Base-by-base conservation (phyloP, 2,797 vertebrate species). In the Centropyge bicolor region DNA sequence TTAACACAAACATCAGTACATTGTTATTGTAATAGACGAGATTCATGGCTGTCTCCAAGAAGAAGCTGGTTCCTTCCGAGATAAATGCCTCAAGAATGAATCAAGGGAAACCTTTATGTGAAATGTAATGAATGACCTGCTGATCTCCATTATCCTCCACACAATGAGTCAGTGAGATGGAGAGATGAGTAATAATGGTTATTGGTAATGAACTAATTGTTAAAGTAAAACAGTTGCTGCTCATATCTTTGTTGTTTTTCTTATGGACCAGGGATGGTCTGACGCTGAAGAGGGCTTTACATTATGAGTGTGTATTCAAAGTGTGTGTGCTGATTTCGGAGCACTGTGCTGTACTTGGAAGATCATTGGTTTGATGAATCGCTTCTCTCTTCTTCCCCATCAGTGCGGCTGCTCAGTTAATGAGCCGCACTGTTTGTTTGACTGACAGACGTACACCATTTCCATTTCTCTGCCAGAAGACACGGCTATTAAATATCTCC, bases 351-450 rank as follows among this genome's bases (percentile, higher is more conserved):
- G 19, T 45, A 3, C 46, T 36, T 48, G 9, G 48, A 63, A 55
- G 57, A 86, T 84, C 35, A 56, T 43, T 16, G 43, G 24, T 73
- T 82, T 74, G 56, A 74, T 78, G 59, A 74, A 35, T 78, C 5
- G 3, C 31, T 38, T 54, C 41, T 62, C 17, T 55, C n/a, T 14
- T 6, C 61, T 45, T 40, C 61, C 22, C 65, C 56, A 48, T 71
- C 41, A 49, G 22, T 27, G 5, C 4, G 7, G 19, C 55, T 51
- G 51, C 61, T 62, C 40, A 46, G 57, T 16, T 70, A 51, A 80
- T 45, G 52, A 74, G 49, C 55, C 2, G 2, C 35, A 35, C 54
- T 36, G 66, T 69, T 46, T 60, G 36, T 64, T 64, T 73, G 67
- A 75, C 51, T 55, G 66, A 67, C 74, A 65, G 49, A 59, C 24